Evolutionary conservation across 2,888 invertebrate genomes (phyloP).

Genomic region (Caenorhabditis zanzibari): DNA sequence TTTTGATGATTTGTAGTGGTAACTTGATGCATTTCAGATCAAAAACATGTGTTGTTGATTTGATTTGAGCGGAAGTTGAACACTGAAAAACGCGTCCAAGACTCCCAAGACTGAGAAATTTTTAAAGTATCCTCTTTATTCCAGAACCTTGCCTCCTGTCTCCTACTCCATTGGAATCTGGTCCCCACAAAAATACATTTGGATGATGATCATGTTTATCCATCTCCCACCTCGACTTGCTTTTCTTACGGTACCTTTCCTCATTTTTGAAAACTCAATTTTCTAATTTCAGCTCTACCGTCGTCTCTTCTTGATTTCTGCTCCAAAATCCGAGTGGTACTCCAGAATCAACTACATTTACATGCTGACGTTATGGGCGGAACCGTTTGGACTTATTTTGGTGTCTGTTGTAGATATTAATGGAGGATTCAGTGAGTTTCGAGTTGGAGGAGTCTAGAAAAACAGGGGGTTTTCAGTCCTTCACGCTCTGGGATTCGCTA

Average conservation of each 20-base stretch:
- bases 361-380: conserved; percentile 70
- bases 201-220: conserved; percentile 80
- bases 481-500: conserved; percentile 79
- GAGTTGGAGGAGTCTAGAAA: background rate
- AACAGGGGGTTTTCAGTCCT: conserved; percentile 67
- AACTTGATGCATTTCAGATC: background rate
- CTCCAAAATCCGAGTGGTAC: conserved; percentile 68
- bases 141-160: conserved; percentile 80
- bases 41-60: background rate
- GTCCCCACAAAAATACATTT: conserved; percentile 81
- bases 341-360: conserved; percentile 60
- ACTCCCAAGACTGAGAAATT: too few relatives aligned
- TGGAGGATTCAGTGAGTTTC: conserved; percentile 76
- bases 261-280: background rate
- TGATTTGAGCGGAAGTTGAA: background rate
- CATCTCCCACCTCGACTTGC: conserved; percentile 80
- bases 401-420: conserved; percentile 82
- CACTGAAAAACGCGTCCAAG: too few relatives aligned
- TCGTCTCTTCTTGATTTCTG: conserved; percentile 69
- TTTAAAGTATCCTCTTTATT: conserved; percentile 44
- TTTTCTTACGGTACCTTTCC: conserved; percentile 71
- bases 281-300: conserved; percentile 67
- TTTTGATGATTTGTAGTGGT: conserved; percentile 5
- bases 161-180: conserved; percentile 82
- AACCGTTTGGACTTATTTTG: conserved; percentile 73